These are phyloP conservation scores for Norana najaformis DNA, from an alignment of 2,888 invertebrate species.

Conservation along the genomic window DNA sequence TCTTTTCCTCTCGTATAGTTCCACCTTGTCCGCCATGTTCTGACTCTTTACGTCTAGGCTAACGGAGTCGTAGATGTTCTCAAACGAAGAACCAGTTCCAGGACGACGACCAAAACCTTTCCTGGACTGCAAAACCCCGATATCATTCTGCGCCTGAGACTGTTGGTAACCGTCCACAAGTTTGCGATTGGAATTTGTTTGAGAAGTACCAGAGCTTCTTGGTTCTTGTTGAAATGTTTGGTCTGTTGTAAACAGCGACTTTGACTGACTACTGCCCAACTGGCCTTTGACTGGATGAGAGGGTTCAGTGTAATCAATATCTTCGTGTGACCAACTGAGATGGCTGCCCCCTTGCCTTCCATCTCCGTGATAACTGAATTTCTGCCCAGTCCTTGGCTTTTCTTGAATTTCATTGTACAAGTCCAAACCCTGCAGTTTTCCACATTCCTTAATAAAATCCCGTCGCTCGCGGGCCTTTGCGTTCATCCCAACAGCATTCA, in stretches of 20 bases:
- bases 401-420: not conserved
- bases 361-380: not conserved
- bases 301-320: not conserved
- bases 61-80: conserved; percentile 42
- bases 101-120: not conserved
- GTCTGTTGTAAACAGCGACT: not conserved
- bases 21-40: not conserved
- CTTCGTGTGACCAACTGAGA: not conserved
- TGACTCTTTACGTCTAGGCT: not conserved
- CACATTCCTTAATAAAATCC: not conserved
- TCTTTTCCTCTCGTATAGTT: not conserved
- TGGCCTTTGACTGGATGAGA: not conserved
- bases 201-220: not conserved
- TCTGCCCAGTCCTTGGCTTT: not conserved
- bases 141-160: not conserved
- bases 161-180: not conserved
- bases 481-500: not conserved
- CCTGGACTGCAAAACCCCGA: not conserved
- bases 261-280: not conserved
- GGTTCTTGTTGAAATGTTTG: not conserved
- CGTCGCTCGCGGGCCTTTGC: not conserved
- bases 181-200: not conserved
- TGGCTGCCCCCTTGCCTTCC: not conserved
- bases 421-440: not conserved
- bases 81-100: conserved; percentile 40